These are phyloP conservation scores for Oreocharis arfaki DNA, from an alignment of 2,113 vertebrate species.

Conservation along the genomic window DNA sequence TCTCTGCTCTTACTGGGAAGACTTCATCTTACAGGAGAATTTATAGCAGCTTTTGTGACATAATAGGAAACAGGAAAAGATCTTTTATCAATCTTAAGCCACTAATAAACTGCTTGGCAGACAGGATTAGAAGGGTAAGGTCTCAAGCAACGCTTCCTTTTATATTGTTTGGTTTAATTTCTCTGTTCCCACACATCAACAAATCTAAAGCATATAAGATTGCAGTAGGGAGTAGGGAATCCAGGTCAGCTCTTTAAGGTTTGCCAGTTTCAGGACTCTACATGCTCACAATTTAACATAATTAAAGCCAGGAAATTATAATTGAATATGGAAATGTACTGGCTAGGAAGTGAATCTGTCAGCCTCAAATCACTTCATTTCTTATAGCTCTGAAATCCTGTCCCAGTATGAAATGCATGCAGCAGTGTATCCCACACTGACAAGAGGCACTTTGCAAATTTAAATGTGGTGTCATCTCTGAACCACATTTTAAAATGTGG, in stretches of 20 bases:
- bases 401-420: background rate
- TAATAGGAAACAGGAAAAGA: background rate
- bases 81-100: background rate
- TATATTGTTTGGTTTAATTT: conserved; percentile 10
- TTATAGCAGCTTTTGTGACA: background rate
- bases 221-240: background rate
- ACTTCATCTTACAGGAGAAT: background rate
- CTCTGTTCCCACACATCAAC: background rate
- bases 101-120: background rate
- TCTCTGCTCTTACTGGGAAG: background rate
- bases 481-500: background rate
- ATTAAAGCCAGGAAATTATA: background rate
- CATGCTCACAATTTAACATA: background rate
- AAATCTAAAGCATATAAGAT: background rate
- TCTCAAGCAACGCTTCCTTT: no score
- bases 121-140: background rate
- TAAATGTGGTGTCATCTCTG: background rate
- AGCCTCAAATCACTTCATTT: background rate
- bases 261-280: background rate
- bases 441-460: background rate
- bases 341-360: background rate
- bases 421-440: background rate
- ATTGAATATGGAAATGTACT: background rate
- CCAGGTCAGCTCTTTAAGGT: background rate
- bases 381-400: background rate